Percentiles rank a stretch among this genome's conserved stretches.
Evolutionary conservation across 1,140 invertebrate species (phyloP).

Genomic region (Littorina saxatilis): DNA sequence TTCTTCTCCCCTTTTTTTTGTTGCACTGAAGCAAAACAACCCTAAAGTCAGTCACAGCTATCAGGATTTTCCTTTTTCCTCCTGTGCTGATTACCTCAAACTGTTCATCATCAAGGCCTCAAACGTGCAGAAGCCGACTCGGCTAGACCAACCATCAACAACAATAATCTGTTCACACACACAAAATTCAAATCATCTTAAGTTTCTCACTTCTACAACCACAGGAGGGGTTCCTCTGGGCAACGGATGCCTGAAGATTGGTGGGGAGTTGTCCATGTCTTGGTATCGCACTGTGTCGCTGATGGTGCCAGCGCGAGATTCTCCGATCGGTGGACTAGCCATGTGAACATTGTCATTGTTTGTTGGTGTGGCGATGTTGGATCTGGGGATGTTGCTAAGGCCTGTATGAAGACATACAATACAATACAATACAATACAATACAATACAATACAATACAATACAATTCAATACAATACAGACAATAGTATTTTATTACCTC

Average conservation of each 20-base stretch:
- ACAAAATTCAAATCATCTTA: neutral
- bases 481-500: too few species aligned
- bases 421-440: too few species aligned
- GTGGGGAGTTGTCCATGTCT: slow-evolving; percentile 31
- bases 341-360: slow-evolving; percentile 46
- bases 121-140: too few species aligned
- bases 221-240: slow-evolving; percentile 48
- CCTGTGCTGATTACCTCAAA: too few species aligned
- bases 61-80: too few species aligned
- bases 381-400: neutral
- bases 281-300: slow-evolving; percentile 60
- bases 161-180: too few species aligned
- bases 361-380: slow-evolving; percentile 10
- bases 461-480: too few species aligned
- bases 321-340: slow-evolving; percentile 43
- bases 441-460: neutral
- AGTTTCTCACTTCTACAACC: slow-evolving; percentile 55
- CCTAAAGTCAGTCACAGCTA: too few species aligned
- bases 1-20: too few species aligned
- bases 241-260: slow-evolving; percentile 34
- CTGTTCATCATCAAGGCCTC: too few species aligned
- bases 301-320: slow-evolving; percentile 61
- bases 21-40: too few species aligned
- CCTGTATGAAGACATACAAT: neutral
- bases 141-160: too few species aligned